A percentile compares a stretch with the other conserved stretches of the same genome.
Evolutionary conservation across 2,888 invertebrate genomes (phyloP).

Genomic region (Apodemia mormo): DNA sequence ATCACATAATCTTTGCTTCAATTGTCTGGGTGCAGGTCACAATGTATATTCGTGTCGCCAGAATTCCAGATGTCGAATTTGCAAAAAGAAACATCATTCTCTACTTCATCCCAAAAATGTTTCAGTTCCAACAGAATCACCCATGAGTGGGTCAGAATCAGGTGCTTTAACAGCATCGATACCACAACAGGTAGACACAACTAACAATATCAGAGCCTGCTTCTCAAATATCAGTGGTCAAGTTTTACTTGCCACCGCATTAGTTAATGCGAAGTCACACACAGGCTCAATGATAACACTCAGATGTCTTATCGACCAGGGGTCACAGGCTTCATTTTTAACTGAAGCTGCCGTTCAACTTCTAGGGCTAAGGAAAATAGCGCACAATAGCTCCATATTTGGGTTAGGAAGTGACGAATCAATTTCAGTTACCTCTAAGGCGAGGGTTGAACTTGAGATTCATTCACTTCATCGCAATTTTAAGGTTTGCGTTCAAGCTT

Average conservation of each 20-base stretch:
- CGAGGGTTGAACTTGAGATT: slow-evolving; percentile 30
- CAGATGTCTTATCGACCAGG: slow-evolving; percentile 39
- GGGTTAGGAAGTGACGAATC: slow-evolving; percentile 26
- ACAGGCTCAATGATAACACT: slow-evolving; percentile 26
- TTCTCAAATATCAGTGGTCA: slow-evolving; percentile 26
- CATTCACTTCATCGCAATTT: slow-evolving; percentile 30
- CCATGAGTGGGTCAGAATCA: too few species aligned
- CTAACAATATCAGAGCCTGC: slow-evolving; percentile 17
- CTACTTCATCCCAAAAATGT: slow-evolving; percentile 33
- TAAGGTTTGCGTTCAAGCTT: slow-evolving; percentile 29
- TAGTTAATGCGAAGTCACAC: slow-evolving; percentile 29
- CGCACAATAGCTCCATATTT: slow-evolving; percentile 28
- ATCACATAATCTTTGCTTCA: slow-evolving; percentile 37
- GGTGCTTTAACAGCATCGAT: too few species aligned
- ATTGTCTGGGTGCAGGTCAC: slow-evolving; percentile 35
- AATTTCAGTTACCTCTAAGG: slow-evolving; percentile 21
- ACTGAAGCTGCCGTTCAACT: slow-evolving; percentile 35
- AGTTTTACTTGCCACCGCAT: slow-evolving; percentile 35
- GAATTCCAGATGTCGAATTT: slow-evolving; percentile 30
- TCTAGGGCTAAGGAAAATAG: slow-evolving; percentile 30
- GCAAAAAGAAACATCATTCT: slow-evolving; percentile 37
- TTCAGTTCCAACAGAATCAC: slow-evolving; percentile 1
- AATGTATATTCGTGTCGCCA: slow-evolving; percentile 29
- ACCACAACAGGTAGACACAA: too few species aligned
- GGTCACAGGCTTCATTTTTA: slow-evolving; percentile 40